Evolutionary conservation across 2,113 vertebrate genomes (phyloP).

Genomic region (Apteryx mantelli): DNA sequence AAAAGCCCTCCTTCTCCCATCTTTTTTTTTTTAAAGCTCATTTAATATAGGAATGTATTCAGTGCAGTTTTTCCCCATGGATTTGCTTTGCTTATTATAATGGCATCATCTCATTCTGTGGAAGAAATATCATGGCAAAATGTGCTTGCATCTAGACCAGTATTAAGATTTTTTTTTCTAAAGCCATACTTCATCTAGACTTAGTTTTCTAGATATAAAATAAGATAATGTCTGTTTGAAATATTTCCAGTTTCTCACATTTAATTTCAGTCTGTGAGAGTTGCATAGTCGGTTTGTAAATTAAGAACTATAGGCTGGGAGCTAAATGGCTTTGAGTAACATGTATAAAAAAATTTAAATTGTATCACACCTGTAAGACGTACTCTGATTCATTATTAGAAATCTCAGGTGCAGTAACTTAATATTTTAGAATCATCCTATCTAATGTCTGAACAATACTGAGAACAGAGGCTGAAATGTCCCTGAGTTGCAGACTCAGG

Average conservation of each 20-base stretch:
- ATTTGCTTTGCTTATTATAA: not conserved
- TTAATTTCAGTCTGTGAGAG: not conserved
- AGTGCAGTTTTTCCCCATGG: not conserved
- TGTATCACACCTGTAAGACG: not conserved
- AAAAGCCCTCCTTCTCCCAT: not conserved
- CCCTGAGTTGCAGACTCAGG: not conserved
- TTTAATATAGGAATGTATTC: not conserved
- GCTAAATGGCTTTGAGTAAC: not conserved
- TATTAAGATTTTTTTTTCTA: not conserved
- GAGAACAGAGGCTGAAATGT: not conserved
- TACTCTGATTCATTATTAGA: not conserved
- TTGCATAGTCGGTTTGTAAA: not conserved
- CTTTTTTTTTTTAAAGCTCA: not conserved
- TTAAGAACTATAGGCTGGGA: not conserved
- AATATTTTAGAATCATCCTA: not conserved
- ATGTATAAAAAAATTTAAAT: not conserved
- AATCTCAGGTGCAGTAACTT: not conserved
- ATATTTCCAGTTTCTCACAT: not conserved
- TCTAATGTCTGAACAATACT: not conserved
- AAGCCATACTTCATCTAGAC: not conserved
- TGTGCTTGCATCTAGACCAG: not conserved
- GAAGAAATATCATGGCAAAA: not conserved
- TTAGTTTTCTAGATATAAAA: not conserved
- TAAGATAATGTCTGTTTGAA: not conserved
- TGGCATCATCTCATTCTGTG: not conserved